These are phyloP conservation scores for Calliphora vomitoria DNA, from an alignment of 2,888 invertebrate species.

Conservation along the genomic window DNA sequence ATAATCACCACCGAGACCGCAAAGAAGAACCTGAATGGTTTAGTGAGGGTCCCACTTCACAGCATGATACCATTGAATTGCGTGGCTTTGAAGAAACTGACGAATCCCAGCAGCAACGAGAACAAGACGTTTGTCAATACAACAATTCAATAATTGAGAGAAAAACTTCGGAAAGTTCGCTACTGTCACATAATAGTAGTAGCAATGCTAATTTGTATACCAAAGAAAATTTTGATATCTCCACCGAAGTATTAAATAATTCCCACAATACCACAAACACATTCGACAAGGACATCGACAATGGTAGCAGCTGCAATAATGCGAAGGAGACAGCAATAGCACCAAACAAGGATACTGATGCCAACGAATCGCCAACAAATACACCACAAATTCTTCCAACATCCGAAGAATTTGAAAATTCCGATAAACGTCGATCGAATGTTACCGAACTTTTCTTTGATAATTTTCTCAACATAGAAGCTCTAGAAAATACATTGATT, in stretches of 20 bases:
- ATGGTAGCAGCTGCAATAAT: conserved; percentile 18
- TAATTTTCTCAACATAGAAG: conserved; percentile 67
- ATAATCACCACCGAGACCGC: conserved; percentile 84
- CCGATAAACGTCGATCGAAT: conserved; percentile 72
- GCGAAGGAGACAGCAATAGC: background rate
- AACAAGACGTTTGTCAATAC: conserved; percentile 10
- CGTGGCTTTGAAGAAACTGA: conserved; percentile 94
- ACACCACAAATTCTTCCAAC: conserved; percentile 42
- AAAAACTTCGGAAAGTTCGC: conserved; percentile 69
- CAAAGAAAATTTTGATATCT: conserved; percentile 60
- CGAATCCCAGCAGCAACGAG: conserved; percentile 68
- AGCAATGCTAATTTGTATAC: conserved; percentile 66
- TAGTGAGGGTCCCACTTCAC: conserved; percentile 95
- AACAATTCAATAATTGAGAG: conserved; percentile 33
- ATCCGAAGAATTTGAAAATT: conserved; percentile 16
- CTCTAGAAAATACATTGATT: conserved; percentile 58
- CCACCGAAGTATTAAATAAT: conserved; percentile 33
- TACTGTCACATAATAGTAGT: conserved; percentile 72
- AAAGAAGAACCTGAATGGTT: conserved; percentile 96
- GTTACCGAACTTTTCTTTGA: conserved; percentile 64
- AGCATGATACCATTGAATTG: conserved; percentile 96
- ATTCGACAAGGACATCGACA: conserved; percentile 4
- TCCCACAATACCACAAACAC: conserved; percentile 39
- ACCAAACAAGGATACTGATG: background rate
- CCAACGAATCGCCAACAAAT: conserved; percentile 10